Conservation (phyloP, 2,888 invertebrate genomes). For the Nomada ruficornis region DNA sequence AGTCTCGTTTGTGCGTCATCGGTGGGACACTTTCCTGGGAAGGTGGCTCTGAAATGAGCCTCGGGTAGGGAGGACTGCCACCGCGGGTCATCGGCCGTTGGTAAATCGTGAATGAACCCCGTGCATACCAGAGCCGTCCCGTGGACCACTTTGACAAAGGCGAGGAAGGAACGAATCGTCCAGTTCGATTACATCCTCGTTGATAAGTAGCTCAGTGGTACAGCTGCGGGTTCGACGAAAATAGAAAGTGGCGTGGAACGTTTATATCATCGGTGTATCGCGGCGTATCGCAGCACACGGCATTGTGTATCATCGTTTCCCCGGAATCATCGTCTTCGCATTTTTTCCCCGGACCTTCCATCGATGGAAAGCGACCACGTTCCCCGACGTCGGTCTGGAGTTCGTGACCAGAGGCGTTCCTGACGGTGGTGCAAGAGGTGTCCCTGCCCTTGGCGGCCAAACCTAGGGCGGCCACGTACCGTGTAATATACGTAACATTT, state of each 20-base stretch:
- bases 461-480: too few relatives aligned
- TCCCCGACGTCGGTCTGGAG: background rate
- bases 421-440: too few relatives aligned
- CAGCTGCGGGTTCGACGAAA: constrained; percentile 35
- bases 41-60: constrained; percentile 37
- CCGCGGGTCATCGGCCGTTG: constrained; percentile 35
- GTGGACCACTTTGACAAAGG: background rate
- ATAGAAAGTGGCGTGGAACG: constrained; percentile 46
- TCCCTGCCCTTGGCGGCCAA: too few relatives aligned
- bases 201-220: constrained; percentile 63
- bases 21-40: constrained; percentile 68
- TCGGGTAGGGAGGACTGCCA: constrained; percentile 8
- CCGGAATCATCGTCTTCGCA: too few relatives aligned
- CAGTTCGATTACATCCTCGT: constrained; percentile 43
- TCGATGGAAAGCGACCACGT: constrained; percentile 42
- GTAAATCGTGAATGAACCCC: constrained; percentile 39
- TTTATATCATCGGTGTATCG: constrained; percentile 29
- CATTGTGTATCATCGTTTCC: constrained; percentile 21
- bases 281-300: background rate
- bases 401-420: background rate
- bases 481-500: too few relatives aligned
- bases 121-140: background rate
- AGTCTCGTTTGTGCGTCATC: constrained; percentile 59
- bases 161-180: background rate
- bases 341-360: constrained; percentile 22